Evolutionary conservation across 2,797 vertebrate species (phyloP), one percentile per base, ranked within the genome.

Genomic region (Malacoraja senta): DNA sequence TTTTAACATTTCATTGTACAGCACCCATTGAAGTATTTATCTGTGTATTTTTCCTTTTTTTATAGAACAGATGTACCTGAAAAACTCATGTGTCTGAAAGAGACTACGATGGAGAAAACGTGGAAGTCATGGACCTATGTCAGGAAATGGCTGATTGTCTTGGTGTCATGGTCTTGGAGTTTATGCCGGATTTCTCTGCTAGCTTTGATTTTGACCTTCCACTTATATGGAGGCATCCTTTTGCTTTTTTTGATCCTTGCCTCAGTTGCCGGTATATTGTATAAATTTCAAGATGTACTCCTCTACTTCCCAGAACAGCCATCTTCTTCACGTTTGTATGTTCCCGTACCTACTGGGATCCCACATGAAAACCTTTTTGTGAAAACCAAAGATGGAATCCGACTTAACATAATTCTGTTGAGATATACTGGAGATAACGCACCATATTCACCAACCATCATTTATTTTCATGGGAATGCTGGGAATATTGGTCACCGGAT

Each of bases 291-390:
- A 96, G 99, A 99, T 93, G 97, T 98, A 61, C 96, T 99, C 94
- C 98, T 99, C 92, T 99, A 99, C 96, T 99, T 99, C 94, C 99
- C 99, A 9, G 98, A 99, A 86, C 99, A 99, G 95, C 99, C 99
- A 13, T 97, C 98, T 1, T 99, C 99, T 13, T 99, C 99, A 1
- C 98, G 99, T 93, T 98, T 99, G 92, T 99, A 99, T 83, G 98
- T 99, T 91, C 99, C 99, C 74, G 97, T 98, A 97, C 99, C 99
- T 72, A 98, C 98, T 6, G 99, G 99, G 94, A 98, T 99, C 95
- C 98, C 98, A 8, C 98, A 99, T 63, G 99, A 99, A 95, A 99
- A 97, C 93, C 97, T 99, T 94, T 98, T 98, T 95, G 97, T 99
- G 95, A 98, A 97, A 96, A 98, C 98, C 95, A 99, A 99, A 96